Evolutionary conservation across 2,888 invertebrate species (phyloP).

Genomic region (Melangyna quadrimaculata): DNA sequence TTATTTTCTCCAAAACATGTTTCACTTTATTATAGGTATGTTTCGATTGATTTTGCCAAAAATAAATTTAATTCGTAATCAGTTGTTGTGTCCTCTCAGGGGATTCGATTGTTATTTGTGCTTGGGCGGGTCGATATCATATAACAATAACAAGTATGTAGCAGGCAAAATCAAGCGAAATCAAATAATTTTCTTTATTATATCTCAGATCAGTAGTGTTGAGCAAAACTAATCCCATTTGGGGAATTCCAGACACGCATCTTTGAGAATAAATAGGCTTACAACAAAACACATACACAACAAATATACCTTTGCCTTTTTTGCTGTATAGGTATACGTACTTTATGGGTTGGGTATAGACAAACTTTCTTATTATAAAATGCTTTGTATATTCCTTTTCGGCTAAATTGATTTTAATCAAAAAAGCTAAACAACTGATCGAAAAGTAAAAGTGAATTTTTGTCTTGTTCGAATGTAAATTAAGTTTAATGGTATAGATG

Average conservation of each 20-base stretch:
- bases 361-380: not conserved
- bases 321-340: too few species aligned
- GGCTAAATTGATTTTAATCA: conserved; percentile 20
- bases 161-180: conserved; percentile 19
- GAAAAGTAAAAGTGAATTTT: not conserved
- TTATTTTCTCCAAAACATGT: not conserved
- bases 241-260: conserved; percentile 52
- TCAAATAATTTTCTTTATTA: conserved; percentile 32
- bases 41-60: conserved; percentile 45
- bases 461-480: not conserved
- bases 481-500: not conserved
- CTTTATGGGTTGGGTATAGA: too few species aligned
- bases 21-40: conserved; percentile 2
- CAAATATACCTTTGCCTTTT: not conserved
- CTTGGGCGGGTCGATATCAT: not conserved
- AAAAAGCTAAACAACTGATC: not conserved
- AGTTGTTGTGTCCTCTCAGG: conserved; percentile 33
- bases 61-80: conserved; percentile 62
- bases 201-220: conserved; percentile 38
- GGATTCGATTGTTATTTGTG: conserved; percentile 30
- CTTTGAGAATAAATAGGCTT: conserved; percentile 8
- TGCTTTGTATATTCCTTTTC: not conserved
- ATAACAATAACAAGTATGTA: not conserved
- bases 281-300: not conserved
- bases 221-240: conserved; percentile 36